Conservation (phyloP, 2,797 vertebrate genomes). For the Microcaecilia unicolor region DNA sequence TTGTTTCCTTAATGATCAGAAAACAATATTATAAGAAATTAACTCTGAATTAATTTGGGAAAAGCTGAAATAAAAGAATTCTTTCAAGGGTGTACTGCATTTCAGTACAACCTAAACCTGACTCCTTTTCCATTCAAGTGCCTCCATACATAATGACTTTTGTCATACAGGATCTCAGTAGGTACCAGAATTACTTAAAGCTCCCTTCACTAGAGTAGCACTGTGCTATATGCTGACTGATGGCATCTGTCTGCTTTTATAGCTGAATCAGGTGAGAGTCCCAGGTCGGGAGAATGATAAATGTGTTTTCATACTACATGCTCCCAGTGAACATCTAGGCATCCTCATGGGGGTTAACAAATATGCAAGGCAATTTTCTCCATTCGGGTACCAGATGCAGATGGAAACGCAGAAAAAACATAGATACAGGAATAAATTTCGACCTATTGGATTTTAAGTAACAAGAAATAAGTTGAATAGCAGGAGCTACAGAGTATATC, state of each 20-base stretch:
- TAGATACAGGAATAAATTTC: too few species aligned
- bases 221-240: conserved; percentile 44
- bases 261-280: conserved; percentile 43
- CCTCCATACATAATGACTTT: conserved; percentile 17
- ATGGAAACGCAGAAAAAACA: too few species aligned
- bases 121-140: conserved; percentile 4
- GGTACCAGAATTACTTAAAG: conserved; percentile 47
- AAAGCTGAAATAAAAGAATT: conserved; percentile 15
- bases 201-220: conserved; percentile 51
- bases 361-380: conserved; percentile 19
- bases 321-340: conserved; percentile 21
- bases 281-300: conserved; percentile 54
- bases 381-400: conserved; percentile 35
- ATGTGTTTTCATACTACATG: conserved; percentile 42
- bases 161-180: conserved; percentile 35
- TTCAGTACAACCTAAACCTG: conserved; percentile 12
- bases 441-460: too few species aligned
- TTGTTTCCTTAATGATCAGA: background rate
- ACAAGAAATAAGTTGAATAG: too few species aligned
- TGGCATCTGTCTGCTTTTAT: conserved; percentile 11
- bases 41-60: conserved; percentile 11
- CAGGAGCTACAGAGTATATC: too few species aligned
- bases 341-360: conserved; percentile 19
- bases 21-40: conserved; percentile 22
- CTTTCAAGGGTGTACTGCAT: conserved; percentile 16